A percentile compares a stretch with the other conserved stretches of the same genome.
These are phyloP conservation scores for Lota lota DNA, from an alignment of 2,113 vertebrate species.

Conservation along the genomic window DNA sequence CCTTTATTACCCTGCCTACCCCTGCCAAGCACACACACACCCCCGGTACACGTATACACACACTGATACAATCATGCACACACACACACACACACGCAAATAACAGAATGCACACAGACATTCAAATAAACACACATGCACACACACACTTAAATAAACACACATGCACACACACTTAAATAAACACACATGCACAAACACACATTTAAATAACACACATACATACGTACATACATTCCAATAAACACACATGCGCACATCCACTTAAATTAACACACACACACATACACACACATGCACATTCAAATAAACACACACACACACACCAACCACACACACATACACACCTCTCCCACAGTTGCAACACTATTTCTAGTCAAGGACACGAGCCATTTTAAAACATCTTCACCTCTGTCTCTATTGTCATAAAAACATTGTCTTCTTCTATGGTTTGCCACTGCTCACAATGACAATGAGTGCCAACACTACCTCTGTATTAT, in stretches of 20 bases:
- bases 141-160: neutral
- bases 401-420: conserved; percentile 28
- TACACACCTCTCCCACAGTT: neutral
- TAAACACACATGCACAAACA: no score
- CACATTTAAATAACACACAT: neutral
- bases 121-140: conserved; percentile 1
- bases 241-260: conserved; percentile 2
- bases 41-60: neutral
- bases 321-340: neutral
- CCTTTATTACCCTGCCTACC: conserved; percentile 20
- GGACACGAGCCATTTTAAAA: conserved; percentile 44
- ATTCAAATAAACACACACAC: neutral
- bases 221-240: neutral
- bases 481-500: neutral
- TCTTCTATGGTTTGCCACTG: neutral
- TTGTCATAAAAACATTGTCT: conserved; percentile 32
- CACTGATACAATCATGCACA: neutral
- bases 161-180: neutral
- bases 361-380: conserved; percentile 55
- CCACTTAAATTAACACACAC: no score
- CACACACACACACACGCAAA: neutral
- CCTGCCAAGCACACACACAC: neutral
- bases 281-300: neutral
- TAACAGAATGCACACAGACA: conserved; percentile 1
- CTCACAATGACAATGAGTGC: neutral